A percentile compares a stretch with the other conserved stretches of the same genome.
Conservation (phyloP, 2,113 vertebrate species). For the Cololabis saira region DNA sequence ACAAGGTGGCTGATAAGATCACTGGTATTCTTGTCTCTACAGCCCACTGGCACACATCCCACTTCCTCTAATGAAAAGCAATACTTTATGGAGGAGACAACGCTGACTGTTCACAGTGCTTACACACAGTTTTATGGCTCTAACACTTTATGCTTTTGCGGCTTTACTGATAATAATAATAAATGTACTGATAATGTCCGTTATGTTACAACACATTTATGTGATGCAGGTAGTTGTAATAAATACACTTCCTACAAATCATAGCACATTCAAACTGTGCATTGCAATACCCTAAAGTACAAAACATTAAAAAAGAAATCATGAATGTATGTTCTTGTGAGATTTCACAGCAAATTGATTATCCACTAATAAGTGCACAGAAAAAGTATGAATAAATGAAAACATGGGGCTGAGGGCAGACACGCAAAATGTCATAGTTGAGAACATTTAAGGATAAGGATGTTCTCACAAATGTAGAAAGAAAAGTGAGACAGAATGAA, state of each 20-base stretch:
- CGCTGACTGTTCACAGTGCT: background rate
- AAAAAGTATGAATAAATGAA: background rate
- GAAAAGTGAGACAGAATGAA: background rate
- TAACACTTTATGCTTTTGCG: background rate
- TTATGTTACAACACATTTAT: background rate
- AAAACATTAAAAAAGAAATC: background rate
- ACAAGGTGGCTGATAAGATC: background rate
- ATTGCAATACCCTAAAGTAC: background rate
- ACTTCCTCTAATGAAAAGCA: conserved; percentile 23
- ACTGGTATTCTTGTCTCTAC: background rate
- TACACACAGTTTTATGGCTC: background rate
- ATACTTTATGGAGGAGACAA: background rate
- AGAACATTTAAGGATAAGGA: background rate
- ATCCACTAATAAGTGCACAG: background rate
- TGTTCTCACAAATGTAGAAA: background rate
- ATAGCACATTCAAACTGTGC: background rate
- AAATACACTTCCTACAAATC: background rate
- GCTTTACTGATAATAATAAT: background rate
- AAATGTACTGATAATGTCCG: too few species aligned
- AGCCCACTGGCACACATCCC: conserved; percentile 2
- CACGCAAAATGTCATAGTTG: rapidly evolving
- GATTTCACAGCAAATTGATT: background rate
- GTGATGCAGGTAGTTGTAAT: background rate
- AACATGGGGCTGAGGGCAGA: background rate
- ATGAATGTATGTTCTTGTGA: background rate